A percentile compares a stretch with the other conserved stretches of the same genome.
These are phyloP conservation scores for Acropternis orthonyx DNA, from an alignment of 2,797 vertebrate species.

Conservation along the genomic window DNA sequence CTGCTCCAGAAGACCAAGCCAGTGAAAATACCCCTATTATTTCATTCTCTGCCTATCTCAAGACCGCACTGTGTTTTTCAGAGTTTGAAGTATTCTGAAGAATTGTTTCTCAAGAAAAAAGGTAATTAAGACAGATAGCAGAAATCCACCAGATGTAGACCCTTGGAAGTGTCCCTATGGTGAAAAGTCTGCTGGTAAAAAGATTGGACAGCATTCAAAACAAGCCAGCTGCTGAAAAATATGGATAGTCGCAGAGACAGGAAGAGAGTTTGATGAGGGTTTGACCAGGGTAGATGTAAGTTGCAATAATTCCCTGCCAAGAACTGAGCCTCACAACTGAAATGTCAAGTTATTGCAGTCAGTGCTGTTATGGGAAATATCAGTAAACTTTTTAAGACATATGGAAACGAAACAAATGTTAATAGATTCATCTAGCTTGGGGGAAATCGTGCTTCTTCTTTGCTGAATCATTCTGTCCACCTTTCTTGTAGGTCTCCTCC, in stretches of 20 bases:
- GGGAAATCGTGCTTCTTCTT: background rate
- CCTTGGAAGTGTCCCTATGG: background rate
- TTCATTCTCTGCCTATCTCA: background rate
- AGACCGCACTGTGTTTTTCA: background rate
- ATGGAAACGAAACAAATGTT: conserved; percentile 54
- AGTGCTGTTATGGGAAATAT: background rate
- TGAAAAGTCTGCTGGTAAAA: background rate
- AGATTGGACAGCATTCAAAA: conserved; percentile 11
- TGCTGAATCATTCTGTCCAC: background rate
- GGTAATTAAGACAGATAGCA: background rate
- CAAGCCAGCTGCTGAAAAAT: conserved; percentile 1
- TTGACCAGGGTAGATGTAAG: background rate
- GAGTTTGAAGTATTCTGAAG: background rate
- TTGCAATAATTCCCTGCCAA: background rate
- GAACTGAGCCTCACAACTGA: background rate
- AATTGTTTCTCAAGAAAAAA: background rate
- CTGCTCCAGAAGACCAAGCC: background rate
- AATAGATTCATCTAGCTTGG: conserved; percentile 45
- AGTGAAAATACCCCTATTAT: background rate
- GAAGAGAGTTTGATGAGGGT: background rate
- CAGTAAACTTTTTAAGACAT: conserved; percentile 7
- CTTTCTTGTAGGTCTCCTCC: background rate
- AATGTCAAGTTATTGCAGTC: conserved; percentile 40
- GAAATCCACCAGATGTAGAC: conserved; percentile 5
- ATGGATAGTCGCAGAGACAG: background rate